phyloP scores from a whole-genome alignment of 30 jellyfish, hydroid and myxozoan genomes.

The Hydractinia symbiolongicarpus region DNA sequence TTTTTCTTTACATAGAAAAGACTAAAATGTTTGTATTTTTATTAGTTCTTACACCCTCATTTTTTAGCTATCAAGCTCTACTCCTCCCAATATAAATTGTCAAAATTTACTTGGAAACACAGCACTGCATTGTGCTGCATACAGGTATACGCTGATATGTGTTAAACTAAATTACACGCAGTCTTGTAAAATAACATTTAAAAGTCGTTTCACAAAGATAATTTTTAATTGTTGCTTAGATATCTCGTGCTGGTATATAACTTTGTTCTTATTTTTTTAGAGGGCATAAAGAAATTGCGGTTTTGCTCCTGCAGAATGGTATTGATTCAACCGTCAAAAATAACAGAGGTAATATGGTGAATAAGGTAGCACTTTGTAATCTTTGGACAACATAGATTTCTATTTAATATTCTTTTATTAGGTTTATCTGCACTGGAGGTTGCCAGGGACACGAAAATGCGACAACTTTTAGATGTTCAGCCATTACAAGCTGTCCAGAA shows the following conservation, averaged over 20 bases:
- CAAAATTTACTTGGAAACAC: constrained; percentile 94
- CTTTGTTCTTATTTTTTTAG: constrained; percentile 18
- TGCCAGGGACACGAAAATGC: constrained; percentile 81
- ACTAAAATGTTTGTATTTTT: not conserved
- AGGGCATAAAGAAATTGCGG: constrained; percentile 95
- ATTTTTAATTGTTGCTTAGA: too few relatives aligned
- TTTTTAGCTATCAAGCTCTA: constrained; percentile 34
- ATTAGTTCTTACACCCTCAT: not conserved
- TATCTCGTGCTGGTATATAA: too few relatives aligned
- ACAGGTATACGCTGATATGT: constrained; percentile 42
- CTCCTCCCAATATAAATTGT: constrained; percentile 92
- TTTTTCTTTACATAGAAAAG: not conserved
- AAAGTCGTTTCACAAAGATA: too few relatives aligned
- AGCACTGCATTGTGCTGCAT: constrained; percentile 96
- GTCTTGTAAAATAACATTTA: too few relatives aligned
- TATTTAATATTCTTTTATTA: not conserved
- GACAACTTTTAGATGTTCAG: constrained; percentile 79
- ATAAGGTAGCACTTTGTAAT: not conserved
- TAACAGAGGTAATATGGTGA: constrained; percentile 65
- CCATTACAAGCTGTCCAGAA: constrained; percentile 98
- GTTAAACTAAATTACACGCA: not conserved
- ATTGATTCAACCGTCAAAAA: constrained; percentile 79
- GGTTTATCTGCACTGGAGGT: constrained; percentile 85
- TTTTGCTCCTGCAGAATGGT: constrained; percentile 82
- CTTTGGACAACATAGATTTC: not conserved